Evolutionary conservation across 1,140 invertebrate genomes (phyloP), one percentile per base, ranked within the genome.

Genomic region (Lepidurus apus): DNA sequence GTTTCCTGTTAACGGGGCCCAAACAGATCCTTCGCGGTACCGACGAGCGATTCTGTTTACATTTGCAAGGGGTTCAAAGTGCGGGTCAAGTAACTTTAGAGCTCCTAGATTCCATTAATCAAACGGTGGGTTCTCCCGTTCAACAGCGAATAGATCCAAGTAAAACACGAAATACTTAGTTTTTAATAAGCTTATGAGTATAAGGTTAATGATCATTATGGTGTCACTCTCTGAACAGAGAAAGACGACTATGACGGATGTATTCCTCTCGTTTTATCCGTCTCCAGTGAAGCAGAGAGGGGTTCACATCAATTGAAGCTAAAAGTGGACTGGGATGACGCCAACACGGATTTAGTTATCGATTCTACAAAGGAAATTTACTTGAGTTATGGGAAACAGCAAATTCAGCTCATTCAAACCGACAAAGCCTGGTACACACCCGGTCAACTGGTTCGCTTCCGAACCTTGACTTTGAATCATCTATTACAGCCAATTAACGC

Each of bases 381-480:
- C 81, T 78, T 82, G 1, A 65, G 13, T 65, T 65, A 11, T 78
- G 82, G 86, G 82, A 80, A 87, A 82, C 82, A 87, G 24, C 85
- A 75, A 88, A 1, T 88, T 89, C 75, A 87, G 88, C 78, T 88
- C 78, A 83, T 88, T 45, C 87, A 87, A 79, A 87, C 86, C 7
- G 86, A 87, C 81, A 88, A 87, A 78, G 87, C 89, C 0, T 85
- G 91, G 7, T 93, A 92, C 83, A 88, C 91, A 77, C 90, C 90
- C 5, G 87, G 88, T 4, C 88, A 90, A 81, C 85, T 85, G 80
- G 87, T 90, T n/a, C 86, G 86, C 78, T 87, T 89, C 45, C 84
- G 89, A 74, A 83, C 89, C 47, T 83, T 90, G 3, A 85, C 85
- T 42, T 76, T 90, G 5, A 86, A 86, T 53, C 84, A 87, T 45